Evolutionary conservation across 1,140 invertebrate species (phyloP).

Genomic region (Drosophila gunungcola): DNA sequence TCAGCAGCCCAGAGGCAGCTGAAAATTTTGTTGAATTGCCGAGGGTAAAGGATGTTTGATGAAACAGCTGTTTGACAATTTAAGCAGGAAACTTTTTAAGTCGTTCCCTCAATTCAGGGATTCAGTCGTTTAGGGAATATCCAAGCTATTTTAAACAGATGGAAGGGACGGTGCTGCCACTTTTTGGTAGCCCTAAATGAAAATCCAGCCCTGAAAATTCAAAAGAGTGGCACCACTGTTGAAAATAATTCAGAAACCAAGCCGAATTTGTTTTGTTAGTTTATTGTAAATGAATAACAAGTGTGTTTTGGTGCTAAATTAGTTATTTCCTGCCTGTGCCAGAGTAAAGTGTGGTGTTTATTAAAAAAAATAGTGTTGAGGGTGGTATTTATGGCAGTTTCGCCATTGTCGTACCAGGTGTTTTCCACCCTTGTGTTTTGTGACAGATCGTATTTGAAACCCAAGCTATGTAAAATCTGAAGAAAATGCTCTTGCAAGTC

Average conservation of each 20-base stretch:
- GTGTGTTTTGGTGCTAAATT: background rate
- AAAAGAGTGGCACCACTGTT: conserved; percentile 34
- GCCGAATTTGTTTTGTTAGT: conserved; percentile 32
- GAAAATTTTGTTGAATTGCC: no score
- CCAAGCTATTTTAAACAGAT: background rate
- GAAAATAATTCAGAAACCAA: conserved; percentile 16
- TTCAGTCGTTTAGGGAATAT: no score
- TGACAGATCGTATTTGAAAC: background rate
- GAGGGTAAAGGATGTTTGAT: no score
- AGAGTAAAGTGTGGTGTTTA: background rate
- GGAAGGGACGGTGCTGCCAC: conserved; percentile 30
- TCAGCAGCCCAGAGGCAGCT: no score
- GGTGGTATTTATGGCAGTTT: no score
- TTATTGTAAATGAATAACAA: background rate
- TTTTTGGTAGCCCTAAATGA: background rate
- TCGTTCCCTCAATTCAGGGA: no score
- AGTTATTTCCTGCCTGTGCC: background rate
- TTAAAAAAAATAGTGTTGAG: background rate
- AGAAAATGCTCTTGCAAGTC: conserved; percentile 8
- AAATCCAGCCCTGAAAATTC: conserved; percentile 16
- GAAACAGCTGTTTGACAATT: no score
- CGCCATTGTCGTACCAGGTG: no score
- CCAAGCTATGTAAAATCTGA: background rate
- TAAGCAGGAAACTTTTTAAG: no score
- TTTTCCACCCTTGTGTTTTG: conserved; percentile 18